phyloP scores from a whole-genome alignment of 2,888 invertebrate genomes.

The Drosophila seclusa region DNA sequence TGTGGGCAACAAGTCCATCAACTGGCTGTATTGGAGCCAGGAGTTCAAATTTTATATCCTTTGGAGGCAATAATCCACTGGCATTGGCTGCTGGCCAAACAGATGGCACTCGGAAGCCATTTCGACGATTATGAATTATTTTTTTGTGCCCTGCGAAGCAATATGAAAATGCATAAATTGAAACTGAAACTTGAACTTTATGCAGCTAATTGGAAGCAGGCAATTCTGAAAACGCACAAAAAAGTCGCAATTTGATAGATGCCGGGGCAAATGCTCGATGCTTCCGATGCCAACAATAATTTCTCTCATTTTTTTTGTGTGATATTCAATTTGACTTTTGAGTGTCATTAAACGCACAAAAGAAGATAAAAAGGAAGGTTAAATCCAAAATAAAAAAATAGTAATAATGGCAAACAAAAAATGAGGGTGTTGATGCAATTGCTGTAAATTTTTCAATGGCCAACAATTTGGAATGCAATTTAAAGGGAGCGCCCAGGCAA shows the following conservation, averaged over 20 bases:
- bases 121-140: constrained; percentile 71
- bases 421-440: constrained; percentile 61
- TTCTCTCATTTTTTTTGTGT: constrained; percentile 25
- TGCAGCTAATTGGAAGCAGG: constrained; percentile 72
- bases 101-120: constrained; percentile 70
- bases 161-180: constrained; percentile 73
- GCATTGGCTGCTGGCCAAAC: constrained; percentile 70
- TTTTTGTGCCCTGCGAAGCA: constrained; percentile 18
- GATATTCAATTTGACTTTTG: constrained; percentile 69
- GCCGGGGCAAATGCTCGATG: constrained; percentile 14
- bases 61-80: constrained; percentile 67
- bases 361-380: constrained; percentile 2
- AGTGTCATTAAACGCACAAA: constrained; percentile 48
- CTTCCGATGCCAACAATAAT: constrained; percentile 35
- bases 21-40: constrained; percentile 13
- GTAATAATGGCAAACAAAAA: constrained; percentile 12
- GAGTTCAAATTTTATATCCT: constrained; percentile 25
- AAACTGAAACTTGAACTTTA: constrained; percentile 71
- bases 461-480: constrained; percentile 58
- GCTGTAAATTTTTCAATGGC: constrained; percentile 46
- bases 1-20: constrained; percentile 44
- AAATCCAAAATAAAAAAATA: constrained; percentile 5
- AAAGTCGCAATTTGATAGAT: constrained; percentile 56
- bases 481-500: constrained; percentile 53
- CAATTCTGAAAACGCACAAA: constrained; percentile 21